These are phyloP conservation scores for Lutraria rhynchaena DNA, from an alignment of 1,140 invertebrate species.

Conservation along the genomic window DNA sequence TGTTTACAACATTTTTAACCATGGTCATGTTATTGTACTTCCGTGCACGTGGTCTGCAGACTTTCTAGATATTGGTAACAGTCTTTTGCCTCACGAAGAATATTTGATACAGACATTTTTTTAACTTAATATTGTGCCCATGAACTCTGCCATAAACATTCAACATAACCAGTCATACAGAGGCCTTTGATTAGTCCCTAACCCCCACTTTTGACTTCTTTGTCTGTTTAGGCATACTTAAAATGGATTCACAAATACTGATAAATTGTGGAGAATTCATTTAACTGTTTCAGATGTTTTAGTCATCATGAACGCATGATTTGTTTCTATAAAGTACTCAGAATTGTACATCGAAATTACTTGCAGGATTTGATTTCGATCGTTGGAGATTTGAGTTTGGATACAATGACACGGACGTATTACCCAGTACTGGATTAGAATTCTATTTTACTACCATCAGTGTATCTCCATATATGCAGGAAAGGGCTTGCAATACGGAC, in stretches of 20 bases:
- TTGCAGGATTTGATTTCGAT: neutral
- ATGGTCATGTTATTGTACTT: neutral
- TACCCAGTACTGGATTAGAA: neutral
- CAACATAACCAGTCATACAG: neutral
- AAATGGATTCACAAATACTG: neutral
- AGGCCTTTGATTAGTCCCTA: neutral
- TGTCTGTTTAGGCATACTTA: neutral
- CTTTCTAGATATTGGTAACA: constrained; percentile 30
- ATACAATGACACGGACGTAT: neutral
- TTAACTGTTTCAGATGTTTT: neutral
- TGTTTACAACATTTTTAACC: neutral
- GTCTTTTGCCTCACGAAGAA: too few relatives aligned
- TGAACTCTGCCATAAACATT: neutral
- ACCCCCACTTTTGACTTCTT: neutral
- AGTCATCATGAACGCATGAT: neutral
- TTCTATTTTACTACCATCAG: constrained; percentile 6
- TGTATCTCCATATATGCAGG: neutral
- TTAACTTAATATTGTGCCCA: neutral
- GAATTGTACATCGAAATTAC: neutral
- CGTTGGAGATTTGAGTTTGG: constrained; percentile 3
- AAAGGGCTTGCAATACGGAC: neutral
- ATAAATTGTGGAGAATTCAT: neutral
- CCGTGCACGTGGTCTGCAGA: constrained; percentile 17
- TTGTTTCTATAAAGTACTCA: neutral
- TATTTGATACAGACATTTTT: too few relatives aligned